Base-by-base conservation (phyloP, 2,113 vertebrate species). In the Tetrao urogallus region DNA sequence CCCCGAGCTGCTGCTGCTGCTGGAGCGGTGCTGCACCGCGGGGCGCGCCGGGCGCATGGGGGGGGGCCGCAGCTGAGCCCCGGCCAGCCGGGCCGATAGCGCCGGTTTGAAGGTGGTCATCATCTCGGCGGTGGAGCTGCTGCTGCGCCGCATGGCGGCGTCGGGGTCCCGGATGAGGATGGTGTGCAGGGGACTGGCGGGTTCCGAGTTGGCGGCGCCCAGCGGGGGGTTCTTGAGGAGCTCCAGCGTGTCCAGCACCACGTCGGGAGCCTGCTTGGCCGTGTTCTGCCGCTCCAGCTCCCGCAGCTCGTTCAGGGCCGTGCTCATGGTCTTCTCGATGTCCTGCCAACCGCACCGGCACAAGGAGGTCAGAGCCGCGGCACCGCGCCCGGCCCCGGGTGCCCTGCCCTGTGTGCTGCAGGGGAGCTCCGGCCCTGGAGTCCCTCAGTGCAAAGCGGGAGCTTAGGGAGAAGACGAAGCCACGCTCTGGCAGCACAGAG, bases 241-340 rank as follows among this genome's bases (percentile, higher is more conserved):
- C 96, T 99, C 99, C 96, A 99, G 97, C 1, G 99, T 99, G 98
- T 99, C 99, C 97, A 99, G 97, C 40, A 99, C 99, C 92, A 99
- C 99, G 0, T 99, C 99, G 0, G 99, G 99, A 1, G 99, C 99
- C 97, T 99, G 99, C 96, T 99, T 99, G 82, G 97, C 99, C 0
- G 98, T 98, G 97, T 99, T 99, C 96, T 99, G 99, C 52, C 99
- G 97, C 97, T 99, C 99, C 75, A 99, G 98, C 88, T 99, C 99
- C 30, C 99, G 98, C 70, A 99, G 97, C 97, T 99, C 99, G 0
- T 99, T 99, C 61, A 99, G 98, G 0, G 99, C 99, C 0, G 99
- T 99, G 92, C 97, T 99, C 99, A 99, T 99, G 34, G 99, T 99
- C 97, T 99, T 99, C 97, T 99, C 99, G 24, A 99, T 99, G 97